Base-by-base conservation (phyloP, 1,140 invertebrate genomes). In the Samia ricini region DNA sequence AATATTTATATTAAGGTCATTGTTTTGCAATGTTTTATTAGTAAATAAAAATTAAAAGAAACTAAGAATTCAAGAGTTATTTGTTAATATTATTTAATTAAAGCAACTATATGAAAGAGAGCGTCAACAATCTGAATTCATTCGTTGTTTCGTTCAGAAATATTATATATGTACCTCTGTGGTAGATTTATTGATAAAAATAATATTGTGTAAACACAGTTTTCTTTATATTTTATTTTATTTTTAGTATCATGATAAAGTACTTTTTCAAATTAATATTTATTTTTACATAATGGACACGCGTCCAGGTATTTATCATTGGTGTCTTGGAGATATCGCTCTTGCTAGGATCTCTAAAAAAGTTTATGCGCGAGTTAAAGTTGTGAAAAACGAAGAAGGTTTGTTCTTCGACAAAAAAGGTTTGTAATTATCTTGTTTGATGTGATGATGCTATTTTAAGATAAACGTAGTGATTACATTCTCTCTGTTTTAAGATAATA, bases 391-490 rank as follows among this genome's bases (percentile, higher is more conserved):
- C 60, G 81, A 88, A 63, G 70, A 85, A 36, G 87, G 87, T 57
- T 63, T 86, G 36, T 88, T 89, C 77, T 77, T 77, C 33, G 87
- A 85, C 29, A 71, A 85, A 23, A 89, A 87, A 83, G 83, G 85
- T 88, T 60, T 20, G 33, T 42, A 15, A 12, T 42, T 29, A 29
- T 29, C 6, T 10, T 29, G 12, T 42, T 42, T 42, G 10, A 15
- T 42, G 4, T 42, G 12, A 0, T 42, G 15, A 42, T 7, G 33
- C 15, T 42, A 15, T 42, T 42, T 42, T n/a, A n/a, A n/a, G n/a
- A n/a, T n/a, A n/a, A n/a, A n/a, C n/a, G n/a, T n/a, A n/a, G n/a
- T n/a, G n/a, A n/a, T n/a, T n/a, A n/a, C n/a, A n/a, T n/a, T n/a
- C n/a, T n/a, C n/a, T n/a, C n/a, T n/a, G n/a, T n/a, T n/a, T n/a